Evolutionary conservation across 2,113 vertebrate genomes (phyloP).

Genomic region (Capreolus pygargus): DNA sequence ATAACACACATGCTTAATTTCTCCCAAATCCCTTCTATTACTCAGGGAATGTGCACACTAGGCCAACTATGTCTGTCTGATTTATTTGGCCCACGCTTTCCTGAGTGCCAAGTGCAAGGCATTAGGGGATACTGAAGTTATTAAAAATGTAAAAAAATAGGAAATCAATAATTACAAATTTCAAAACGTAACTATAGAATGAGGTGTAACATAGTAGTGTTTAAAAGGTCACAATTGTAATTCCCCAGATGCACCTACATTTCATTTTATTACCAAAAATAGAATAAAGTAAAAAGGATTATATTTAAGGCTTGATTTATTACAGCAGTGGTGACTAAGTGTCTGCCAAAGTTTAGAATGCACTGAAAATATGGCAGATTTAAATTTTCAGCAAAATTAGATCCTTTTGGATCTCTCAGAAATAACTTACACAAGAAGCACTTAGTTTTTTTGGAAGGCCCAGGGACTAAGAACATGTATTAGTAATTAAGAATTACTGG

Average conservation of each 20-base stretch:
- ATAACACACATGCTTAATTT: not conserved
- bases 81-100: not conserved
- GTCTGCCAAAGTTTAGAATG: not conserved
- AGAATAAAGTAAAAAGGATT: not conserved
- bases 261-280: not conserved
- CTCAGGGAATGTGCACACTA: not conserved
- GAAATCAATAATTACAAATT: not conserved
- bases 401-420: not conserved
- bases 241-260: not conserved
- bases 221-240: not conserved
- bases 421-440: not conserved
- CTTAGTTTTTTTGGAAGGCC: not conserved
- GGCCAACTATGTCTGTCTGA: not conserved
- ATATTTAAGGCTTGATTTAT: not conserved
- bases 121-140: not conserved
- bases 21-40: not conserved
- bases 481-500: slow-evolving; percentile 5
- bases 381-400: not conserved
- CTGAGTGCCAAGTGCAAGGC: not conserved
- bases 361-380: not conserved
- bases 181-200: not conserved
- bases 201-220: not conserved
- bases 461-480: not conserved
- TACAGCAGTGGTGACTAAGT: not conserved
- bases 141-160: not conserved